Evolutionary conservation across 2,888 invertebrate species (phyloP), one percentile per base, ranked within the genome.

Genomic region (Drosophila stalkeri): DNA sequence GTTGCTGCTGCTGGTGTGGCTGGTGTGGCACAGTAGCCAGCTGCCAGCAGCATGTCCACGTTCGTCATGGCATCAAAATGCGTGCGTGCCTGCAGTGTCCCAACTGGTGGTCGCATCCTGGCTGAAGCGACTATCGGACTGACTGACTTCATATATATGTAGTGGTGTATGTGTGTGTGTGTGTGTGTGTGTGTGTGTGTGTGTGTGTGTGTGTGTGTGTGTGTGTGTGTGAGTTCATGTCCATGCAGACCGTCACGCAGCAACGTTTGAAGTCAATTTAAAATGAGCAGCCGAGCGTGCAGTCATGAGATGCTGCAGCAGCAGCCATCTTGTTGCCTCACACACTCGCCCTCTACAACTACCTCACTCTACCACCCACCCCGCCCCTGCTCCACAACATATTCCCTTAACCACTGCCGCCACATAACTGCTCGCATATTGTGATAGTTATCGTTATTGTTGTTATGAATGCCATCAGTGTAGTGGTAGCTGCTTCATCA

Each of bases 251-350:
- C 83, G 81, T 90, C 90, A 89, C 90, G 88, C 82, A 90, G 84
- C 82, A 89, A 81, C 90, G 86, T 90, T 90, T 88, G 87, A 90
- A 88, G 88, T 88, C 88, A 88, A 88, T 90, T 88, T 88, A 84
- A 90, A 88, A 90, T 89, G 84, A 89, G 90, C 89, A 88, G 78
- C 76, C 84, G 87, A 84, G 90, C 88, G 87, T 90, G 86, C 90
- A 83, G 81, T 78, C 90, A 86, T 90, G 90, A 82, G 88, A 82
- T 84, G 89, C 74, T 55, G 55, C 55, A n/a, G n/a, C 55, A n/a
- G n/a, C 23, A 35, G 11, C 39, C 20, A 35, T 18, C 51, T 20
- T 11, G 37, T 37, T 33, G 46, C 33, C 37, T 6, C 37, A 1
- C 37, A 1, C 37, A 1, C 35, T 35, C 35, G 4, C 12, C 4